Conservation (phyloP, 2,113 vertebrate species). For the Alethe castanea region DNA sequence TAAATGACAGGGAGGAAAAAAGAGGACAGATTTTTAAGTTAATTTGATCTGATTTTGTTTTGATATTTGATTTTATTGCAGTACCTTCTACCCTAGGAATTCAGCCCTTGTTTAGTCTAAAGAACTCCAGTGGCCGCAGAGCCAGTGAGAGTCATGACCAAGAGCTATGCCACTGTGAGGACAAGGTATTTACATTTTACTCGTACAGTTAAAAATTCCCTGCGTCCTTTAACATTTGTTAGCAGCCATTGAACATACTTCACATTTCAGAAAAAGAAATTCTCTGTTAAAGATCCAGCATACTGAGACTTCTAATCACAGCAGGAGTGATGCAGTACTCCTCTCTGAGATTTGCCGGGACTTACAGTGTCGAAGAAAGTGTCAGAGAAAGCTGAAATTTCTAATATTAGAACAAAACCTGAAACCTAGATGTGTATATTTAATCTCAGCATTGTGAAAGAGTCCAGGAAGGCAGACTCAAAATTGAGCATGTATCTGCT, state of each 20-base stretch:
- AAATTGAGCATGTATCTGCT: fast-evolving
- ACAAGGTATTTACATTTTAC: background rate
- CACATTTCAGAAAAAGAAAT: background rate
- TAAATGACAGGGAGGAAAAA: background rate
- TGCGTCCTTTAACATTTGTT: background rate
- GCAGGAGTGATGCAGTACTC: fast-evolving
- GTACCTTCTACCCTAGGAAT: background rate
- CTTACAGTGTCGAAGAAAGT: background rate
- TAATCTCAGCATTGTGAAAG: background rate
- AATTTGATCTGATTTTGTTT: slow-evolving; percentile 48
- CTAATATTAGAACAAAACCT: background rate
- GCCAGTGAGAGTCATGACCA: background rate
- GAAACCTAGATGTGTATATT: background rate
- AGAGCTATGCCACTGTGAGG: background rate
- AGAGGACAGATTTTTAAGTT: background rate
- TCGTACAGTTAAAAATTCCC: background rate
- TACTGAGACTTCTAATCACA: background rate
- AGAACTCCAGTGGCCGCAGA: background rate
- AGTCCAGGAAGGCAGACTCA: background rate
- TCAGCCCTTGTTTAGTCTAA: slow-evolving; percentile 43
- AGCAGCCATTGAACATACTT: background rate
- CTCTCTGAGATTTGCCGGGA: background rate
- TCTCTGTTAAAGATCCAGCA: background rate
- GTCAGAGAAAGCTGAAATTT: background rate
- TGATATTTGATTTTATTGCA: slow-evolving; percentile 31